A percentile compares a stretch with the other conserved stretches of the same genome.
phyloP scores from a whole-genome alignment of 2,113 vertebrate genomes.

The Hippoglossus stenolepis region DNA sequence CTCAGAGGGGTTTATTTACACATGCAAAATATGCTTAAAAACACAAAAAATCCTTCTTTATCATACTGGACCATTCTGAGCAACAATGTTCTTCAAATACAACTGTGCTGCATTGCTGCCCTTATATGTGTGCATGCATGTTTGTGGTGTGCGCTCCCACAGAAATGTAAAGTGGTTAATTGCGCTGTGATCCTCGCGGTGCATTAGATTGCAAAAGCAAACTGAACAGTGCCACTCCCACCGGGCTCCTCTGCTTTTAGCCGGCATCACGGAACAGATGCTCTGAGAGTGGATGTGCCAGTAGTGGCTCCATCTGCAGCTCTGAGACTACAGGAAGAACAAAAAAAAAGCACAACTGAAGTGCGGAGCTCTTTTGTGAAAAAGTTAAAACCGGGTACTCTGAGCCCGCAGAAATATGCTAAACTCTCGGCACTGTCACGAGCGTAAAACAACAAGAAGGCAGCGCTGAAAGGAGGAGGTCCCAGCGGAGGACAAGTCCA shows the following conservation, averaged over 20 bases:
- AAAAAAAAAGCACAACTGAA: constrained; percentile 31
- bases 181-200: constrained; percentile 53
- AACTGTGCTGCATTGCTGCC: neutral
- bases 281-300: constrained; percentile 38
- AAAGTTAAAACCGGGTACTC: constrained; percentile 51
- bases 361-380: constrained; percentile 53
- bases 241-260: constrained; percentile 57
- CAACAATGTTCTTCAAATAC: constrained; percentile 1
- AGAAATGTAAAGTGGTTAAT: constrained; percentile 42
- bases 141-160: constrained; percentile 17
- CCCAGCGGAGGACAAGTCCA: constrained; percentile 38
- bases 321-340: constrained; percentile 47
- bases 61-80: neutral
- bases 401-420: constrained; percentile 31
- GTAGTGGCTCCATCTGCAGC: constrained; percentile 68
- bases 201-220: constrained; percentile 49
- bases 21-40: no score
- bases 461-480: constrained; percentile 30
- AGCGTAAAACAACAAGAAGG: constrained; percentile 52
- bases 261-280: constrained; percentile 65
- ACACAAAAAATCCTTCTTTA: no score
- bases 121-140: neutral
- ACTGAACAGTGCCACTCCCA: constrained; percentile 31
- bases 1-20: no score
- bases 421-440: constrained; percentile 48